Conservation (phyloP, 2,797 vertebrate species). For the Echeneis naucrates region DNA sequence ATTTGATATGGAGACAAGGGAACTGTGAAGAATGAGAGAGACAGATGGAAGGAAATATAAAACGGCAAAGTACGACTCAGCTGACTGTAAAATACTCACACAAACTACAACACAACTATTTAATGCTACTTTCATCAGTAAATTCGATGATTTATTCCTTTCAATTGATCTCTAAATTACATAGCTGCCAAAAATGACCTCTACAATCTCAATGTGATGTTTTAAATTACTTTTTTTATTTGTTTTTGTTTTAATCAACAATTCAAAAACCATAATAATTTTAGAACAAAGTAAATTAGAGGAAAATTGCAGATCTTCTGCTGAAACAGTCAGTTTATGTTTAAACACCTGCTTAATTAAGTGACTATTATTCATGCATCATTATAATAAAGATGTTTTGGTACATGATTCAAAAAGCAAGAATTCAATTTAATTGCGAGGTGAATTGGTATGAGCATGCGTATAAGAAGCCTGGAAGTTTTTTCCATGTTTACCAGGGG, state of each 20-base stretch:
- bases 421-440: too few species aligned
- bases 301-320: not conserved
- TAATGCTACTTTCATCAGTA: not conserved
- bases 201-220: not conserved
- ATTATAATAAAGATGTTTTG: not conserved
- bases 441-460: not conserved
- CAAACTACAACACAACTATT: not conserved
- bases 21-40: constrained; percentile 31
- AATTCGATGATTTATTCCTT: not conserved
- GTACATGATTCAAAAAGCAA: not conserved
- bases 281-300: not conserved
- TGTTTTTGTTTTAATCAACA: not conserved
- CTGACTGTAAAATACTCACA: constrained; percentile 2
- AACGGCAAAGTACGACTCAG: not conserved
- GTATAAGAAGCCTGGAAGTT: constrained; percentile 42
- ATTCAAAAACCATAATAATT: not conserved
- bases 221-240: not conserved
- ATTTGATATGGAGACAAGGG: constrained; percentile 30
- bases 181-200: not conserved
- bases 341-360: not conserved
- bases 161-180: not conserved
- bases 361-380: not conserved
- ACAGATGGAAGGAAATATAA: constrained; percentile 15
- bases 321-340: not conserved
- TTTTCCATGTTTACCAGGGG: constrained; percentile 62